Base-by-base conservation (phyloP, 2,888 invertebrate species). In the Drosophila greeni region DNA sequence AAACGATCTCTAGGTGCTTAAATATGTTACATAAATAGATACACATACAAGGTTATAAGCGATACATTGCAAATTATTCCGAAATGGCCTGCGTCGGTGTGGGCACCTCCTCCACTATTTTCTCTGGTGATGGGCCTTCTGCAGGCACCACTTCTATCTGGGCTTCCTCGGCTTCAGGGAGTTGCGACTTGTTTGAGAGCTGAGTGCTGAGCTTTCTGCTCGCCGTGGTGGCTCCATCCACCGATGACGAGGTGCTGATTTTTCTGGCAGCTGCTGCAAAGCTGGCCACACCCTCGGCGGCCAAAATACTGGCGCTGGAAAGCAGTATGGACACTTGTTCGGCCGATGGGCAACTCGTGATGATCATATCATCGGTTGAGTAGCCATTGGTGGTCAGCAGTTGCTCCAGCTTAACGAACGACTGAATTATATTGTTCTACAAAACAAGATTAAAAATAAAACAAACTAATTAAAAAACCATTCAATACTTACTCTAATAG, bases 251-350 rank as follows among this genome's bases (percentile, higher is more conserved):
- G 2, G 76, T 79, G 60, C 87, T 88, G 0, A 80, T 72, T 72
- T 87, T 88, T 8, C 88, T 82, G 12, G 68, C 69, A 5, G 75
- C 72, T 3, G 76, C 84, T 36, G 86, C 84, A 60, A 88, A 87
- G 33, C 86, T 87, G 3, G 84, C 82, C 42, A 87, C 75, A 4
- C 83, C 79, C 43, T 87, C 86, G 5, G 87, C 91, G 23, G 91
- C 91, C 53, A 92, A 90, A 40, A 95, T 90, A 64, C 94, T 94
- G 2, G 94, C 93, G 2, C 95, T 95, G 11, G 95, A 95, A 65
- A 97, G 91, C 79, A 96, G 91, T 37, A 96, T 92, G n/a, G 95
- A 95, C 12, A 98, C 93, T 90, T 98, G 98, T 86, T 99, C 98
- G 3, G 95, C 94, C 2, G 97, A 93, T 0, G 98, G 98, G 85